Percentiles rank a stretch among this genome's conserved stretches.
phyloP scores from a whole-genome alignment of 2,797 vertebrate species.

The Percopsis omiscomaycus region DNA sequence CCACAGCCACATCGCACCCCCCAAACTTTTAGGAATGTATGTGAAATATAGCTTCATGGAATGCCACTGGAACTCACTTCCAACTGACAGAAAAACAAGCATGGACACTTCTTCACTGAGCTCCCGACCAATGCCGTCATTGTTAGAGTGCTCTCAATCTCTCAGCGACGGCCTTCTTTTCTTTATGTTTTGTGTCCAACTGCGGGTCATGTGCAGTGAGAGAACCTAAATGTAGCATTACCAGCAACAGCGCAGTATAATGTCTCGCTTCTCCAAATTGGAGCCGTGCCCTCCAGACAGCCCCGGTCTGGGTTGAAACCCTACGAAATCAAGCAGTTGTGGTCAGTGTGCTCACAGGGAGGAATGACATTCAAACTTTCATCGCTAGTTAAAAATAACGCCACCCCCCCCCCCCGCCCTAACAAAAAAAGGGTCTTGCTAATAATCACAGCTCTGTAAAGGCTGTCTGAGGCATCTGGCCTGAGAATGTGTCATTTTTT shows the following conservation, averaged over 20 bases:
- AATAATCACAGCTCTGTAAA: constrained; percentile 77
- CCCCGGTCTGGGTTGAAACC: constrained; percentile 46
- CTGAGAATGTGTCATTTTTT: constrained; percentile 76
- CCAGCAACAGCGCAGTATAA: constrained; percentile 43
- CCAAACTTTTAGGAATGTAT: constrained; percentile 70
- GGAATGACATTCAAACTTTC: constrained; percentile 70
- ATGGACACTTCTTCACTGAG: constrained; percentile 36
- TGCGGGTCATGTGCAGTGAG: constrained; percentile 37
- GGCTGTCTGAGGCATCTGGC: constrained; percentile 74
- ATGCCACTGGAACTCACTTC: constrained; percentile 54
- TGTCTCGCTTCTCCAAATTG: constrained; percentile 33
- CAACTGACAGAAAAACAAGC: constrained; percentile 48
- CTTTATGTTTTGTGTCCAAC: constrained; percentile 10
- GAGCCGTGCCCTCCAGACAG: constrained; percentile 49
- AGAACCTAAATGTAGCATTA: constrained; percentile 64
- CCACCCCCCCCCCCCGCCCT: constrained; percentile 34
- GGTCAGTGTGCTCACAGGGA: constrained; percentile 53
- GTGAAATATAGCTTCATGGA: constrained; percentile 67
- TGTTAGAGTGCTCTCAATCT: constrained; percentile 49
- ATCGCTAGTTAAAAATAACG: constrained; percentile 74
- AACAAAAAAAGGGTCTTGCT: constrained; percentile 72
- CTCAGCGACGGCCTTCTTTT: constrained; percentile 47
- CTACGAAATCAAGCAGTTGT: constrained; percentile 48
- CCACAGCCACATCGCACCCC: constrained; percentile 42
- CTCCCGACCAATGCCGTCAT: constrained; percentile 27